Percentiles rank a stretch among this genome's conserved stretches.
Conservation (phyloP, 2,888 invertebrate species). For the Geophilus truncorum region DNA sequence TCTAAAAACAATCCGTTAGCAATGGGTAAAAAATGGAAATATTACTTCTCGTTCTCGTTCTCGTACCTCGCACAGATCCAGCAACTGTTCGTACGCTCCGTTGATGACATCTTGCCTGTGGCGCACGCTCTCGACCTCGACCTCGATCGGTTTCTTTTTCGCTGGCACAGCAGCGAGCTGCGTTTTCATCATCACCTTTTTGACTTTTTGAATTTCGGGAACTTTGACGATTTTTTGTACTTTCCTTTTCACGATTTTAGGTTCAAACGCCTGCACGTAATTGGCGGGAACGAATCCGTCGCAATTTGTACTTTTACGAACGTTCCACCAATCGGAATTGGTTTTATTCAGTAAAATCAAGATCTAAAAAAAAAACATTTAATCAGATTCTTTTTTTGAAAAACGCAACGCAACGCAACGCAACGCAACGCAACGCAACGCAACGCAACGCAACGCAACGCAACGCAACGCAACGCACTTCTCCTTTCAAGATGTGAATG, state of each 20-base stretch:
- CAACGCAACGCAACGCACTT: too few relatives aligned
- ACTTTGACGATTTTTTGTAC: constrained; percentile 80
- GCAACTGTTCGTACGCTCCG: constrained; percentile 72
- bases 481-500: constrained; percentile 84
- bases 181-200: constrained; percentile 80
- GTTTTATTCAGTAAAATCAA: constrained; percentile 68
- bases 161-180: neutral
- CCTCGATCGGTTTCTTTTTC: too few relatives aligned
- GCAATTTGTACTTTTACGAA: constrained; percentile 81
- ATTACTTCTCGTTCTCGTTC: neutral
- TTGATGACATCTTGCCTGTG: constrained; percentile 74
- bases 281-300: constrained; percentile 98
- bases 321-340: constrained; percentile 98
- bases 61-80: constrained; percentile 64
- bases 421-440: too few relatives aligned
- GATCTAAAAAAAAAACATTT: neutral
- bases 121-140: constrained; percentile 68
- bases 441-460: too few relatives aligned
- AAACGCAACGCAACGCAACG: too few relatives aligned
- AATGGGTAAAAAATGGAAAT: neutral
- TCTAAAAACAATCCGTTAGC: constrained; percentile 46
- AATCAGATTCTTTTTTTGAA: too few relatives aligned
- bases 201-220: constrained; percentile 74
- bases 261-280: constrained; percentile 88
- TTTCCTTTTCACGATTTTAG: constrained; percentile 76